Base-by-base conservation (phyloP, 2,888 invertebrate genomes). In the Lamellibrachia satsuma region DNA sequence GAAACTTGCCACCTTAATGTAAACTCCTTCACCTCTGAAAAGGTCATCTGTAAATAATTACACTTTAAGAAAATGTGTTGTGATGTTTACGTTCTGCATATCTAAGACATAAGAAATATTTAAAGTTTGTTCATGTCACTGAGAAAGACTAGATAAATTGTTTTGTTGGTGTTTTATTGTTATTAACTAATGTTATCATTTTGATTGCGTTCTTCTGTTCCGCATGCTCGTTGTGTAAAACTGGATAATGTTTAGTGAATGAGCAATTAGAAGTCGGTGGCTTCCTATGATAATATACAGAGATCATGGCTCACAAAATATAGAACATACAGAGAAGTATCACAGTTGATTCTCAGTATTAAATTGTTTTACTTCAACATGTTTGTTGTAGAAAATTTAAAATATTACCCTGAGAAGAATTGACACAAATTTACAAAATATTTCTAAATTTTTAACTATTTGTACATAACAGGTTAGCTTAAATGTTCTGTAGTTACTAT, bases 211-310 rank as follows among this genome's bases (percentile, higher is more conserved):
- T 60, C n/a, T 91, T 92, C 60, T 91, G n/a, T 91, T 52, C 55
- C 91, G 92, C 91, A 92, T 92, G 57, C 57, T 92, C 27, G 60
- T 92, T 92, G 91, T 57, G 51, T 92, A 92, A 90, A 27, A 90
- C 60, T 92, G 90, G 52, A 55, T 55, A 9, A 55, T 55, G 55
- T 22, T 75, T 2, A 4, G 75, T 22, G n/a, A 15, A 22, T 15
- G 22, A 75, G 75, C 22, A 75, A 75, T 75, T 75, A 22, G 75
- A 75, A 75, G 75, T 75, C 22, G 22, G 75, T 75, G 22, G 75
- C 75, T 75, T 7, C 6, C n/a, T 22, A 22, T 11, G 22, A 75
- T 75, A 3, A 22, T 75, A 39, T 39, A 75, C 22, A 15, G 75
- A 75, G n/a, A 75, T 11, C 75, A 22, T 75, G 22, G 75, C 75